Percentiles rank a stretch among this genome's conserved stretches.
Conservation (phyloP, 2,888 invertebrate species). For the Anthophora plumipes region DNA sequence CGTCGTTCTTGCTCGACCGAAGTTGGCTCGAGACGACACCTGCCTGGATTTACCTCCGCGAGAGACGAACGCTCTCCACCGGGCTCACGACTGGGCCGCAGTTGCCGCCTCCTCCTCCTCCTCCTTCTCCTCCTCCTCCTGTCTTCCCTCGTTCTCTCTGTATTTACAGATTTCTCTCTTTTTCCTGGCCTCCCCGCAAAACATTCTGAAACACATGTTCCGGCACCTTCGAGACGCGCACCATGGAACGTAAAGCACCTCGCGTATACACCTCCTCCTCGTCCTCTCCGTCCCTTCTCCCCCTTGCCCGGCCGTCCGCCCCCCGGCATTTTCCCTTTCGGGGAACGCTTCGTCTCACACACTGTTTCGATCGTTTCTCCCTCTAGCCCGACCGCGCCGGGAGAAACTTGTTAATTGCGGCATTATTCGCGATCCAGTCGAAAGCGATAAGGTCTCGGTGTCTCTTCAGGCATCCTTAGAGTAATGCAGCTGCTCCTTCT, state of each 20-base stretch:
- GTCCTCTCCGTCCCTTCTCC: background rate
- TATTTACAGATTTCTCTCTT: slow-evolving; percentile 57
- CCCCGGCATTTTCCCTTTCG: background rate
- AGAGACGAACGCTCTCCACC: slow-evolving; percentile 22
- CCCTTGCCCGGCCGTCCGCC: background rate
- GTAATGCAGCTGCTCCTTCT: background rate
- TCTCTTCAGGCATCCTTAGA: slow-evolving; percentile 14
- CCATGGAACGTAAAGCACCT: slow-evolving; percentile 64
- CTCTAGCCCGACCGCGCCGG: background rate
- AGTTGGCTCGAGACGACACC: slow-evolving; percentile 56
- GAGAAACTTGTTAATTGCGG: slow-evolving; percentile 61
- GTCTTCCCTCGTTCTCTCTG: slow-evolving; percentile 19
- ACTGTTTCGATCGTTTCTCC: too few relatives aligned
- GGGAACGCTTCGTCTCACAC: background rate
- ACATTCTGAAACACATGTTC: slow-evolving; percentile 76
- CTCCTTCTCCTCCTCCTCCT: background rate
- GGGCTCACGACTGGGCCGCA: background rate
- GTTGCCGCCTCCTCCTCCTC: background rate
- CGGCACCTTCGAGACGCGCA: slow-evolving; percentile 71
- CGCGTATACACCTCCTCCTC: slow-evolving; percentile 34
- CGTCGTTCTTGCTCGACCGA: slow-evolving; percentile 57
- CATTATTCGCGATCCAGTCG: slow-evolving; percentile 59
- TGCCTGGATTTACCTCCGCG: slow-evolving; percentile 55
- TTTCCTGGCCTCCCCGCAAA: slow-evolving; percentile 64
- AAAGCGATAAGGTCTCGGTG: slow-evolving; percentile 60